These are phyloP conservation scores for Indri indri DNA, from an alignment of 2,113 vertebrate species.

Conservation along the genomic window DNA sequence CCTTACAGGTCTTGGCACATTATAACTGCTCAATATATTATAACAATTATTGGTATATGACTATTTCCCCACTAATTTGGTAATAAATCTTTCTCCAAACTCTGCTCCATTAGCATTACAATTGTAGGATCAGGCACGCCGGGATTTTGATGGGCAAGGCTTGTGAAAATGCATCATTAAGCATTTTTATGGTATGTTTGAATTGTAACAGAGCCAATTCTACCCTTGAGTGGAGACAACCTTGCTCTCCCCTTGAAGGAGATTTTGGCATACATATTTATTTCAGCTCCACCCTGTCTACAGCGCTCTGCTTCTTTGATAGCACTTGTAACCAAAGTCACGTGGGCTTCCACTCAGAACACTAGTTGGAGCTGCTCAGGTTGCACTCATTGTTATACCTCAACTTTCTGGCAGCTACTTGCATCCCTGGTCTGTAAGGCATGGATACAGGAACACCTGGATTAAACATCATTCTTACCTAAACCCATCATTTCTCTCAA, in stretches of 20 bases:
- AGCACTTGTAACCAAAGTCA: neutral
- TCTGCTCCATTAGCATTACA: slow-evolving; percentile 47
- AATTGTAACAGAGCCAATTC: slow-evolving; percentile 69
- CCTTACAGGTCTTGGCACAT: slow-evolving; percentile 29
- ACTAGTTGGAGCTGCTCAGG: neutral
- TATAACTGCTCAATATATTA: slow-evolving; percentile 52
- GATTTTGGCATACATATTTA: slow-evolving; percentile 7
- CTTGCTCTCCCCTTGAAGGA: slow-evolving; percentile 54
- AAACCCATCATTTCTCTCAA: neutral
- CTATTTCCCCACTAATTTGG: slow-evolving; percentile 45
- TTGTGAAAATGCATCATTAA: slow-evolving; percentile 66
- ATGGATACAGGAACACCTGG: neutral
- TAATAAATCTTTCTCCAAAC: slow-evolving; percentile 64
- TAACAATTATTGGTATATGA: slow-evolving; percentile 21
- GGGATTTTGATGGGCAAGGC: slow-evolving; percentile 39
- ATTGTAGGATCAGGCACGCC: slow-evolving; percentile 31
- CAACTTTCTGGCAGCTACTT: neutral
- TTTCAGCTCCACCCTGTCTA: neutral
- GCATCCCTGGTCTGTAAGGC: neutral
- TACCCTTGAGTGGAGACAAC: slow-evolving; percentile 32
- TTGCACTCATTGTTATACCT: neutral
- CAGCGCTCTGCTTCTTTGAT: neutral
- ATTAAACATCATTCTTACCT: neutral
- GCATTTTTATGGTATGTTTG: slow-evolving; percentile 67
- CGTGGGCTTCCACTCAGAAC: neutral